Conservation (phyloP, 2,888 invertebrate genomes). For the Folsomia manolachei region DNA sequence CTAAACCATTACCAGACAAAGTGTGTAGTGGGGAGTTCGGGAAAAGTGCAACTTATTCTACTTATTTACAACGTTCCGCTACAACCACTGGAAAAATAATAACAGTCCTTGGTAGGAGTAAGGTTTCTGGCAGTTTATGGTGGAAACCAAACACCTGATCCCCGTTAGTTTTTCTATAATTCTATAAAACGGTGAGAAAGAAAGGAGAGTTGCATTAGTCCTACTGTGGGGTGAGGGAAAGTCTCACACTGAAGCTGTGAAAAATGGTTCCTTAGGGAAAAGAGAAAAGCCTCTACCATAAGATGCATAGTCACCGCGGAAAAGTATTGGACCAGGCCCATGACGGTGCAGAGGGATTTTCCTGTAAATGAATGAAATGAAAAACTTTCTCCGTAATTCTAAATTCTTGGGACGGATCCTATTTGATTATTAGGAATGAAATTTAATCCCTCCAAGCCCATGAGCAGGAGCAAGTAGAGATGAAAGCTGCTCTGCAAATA, state of each 20-base stretch:
- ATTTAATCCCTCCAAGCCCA: slow-evolving; percentile 1
- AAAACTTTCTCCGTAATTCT: not conserved
- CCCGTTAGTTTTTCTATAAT: slow-evolving; percentile 17
- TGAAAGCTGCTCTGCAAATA: not conserved
- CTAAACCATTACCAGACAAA: no score
- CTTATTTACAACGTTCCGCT: no score
- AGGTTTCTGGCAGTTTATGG: not conserved
- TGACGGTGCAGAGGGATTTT: not conserved
- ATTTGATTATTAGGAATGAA: not conserved
- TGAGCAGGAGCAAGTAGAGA: no score
- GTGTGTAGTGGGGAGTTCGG: not conserved
- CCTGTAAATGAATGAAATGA: slow-evolving; percentile 13
- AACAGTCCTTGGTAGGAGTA: not conserved
- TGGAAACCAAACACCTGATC: slow-evolving; percentile 33
- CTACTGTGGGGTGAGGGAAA: not conserved
- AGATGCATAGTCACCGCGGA: no score
- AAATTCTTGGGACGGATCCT: not conserved
- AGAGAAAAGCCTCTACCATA: slow-evolving; percentile 25
- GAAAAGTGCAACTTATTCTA: not conserved
- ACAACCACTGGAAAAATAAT: no score
- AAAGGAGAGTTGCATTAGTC: not conserved
- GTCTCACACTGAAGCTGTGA: slow-evolving; percentile 25
- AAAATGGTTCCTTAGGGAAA: slow-evolving; percentile 41
- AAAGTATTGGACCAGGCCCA: not conserved
- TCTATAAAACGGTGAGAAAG: not conserved